Base-by-base conservation (phyloP, 2,113 vertebrate species). In the Corythornis madagascariensis region DNA sequence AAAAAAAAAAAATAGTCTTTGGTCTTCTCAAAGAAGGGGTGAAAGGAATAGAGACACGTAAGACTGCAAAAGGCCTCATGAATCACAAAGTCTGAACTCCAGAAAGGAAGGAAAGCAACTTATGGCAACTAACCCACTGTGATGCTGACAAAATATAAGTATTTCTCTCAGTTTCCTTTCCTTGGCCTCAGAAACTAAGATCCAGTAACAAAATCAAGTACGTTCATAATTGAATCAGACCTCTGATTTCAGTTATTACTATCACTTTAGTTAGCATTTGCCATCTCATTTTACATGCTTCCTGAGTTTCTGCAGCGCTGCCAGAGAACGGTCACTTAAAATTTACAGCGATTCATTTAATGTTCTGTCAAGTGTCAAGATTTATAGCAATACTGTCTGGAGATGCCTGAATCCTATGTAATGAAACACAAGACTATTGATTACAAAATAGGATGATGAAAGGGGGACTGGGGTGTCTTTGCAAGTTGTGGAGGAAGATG, bases 281-380 rank as follows among this genome's bases (percentile, higher is more conserved):
- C 48, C 29, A n/a, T 28, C 35, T 86, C 6, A 0, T 87, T 92
- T 81, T 81, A 42, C 22, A 53, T 53, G 76, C 25, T 81, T 38
- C 14, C 50, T 72, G 65, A 47, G 28, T 85, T 89, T 90, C 85
- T 78, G 57, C 76, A 85, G 64, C n/a, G 9, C 38, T 92, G 24
- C 29, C 67, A 96, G 74, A 96, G 92, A 75, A 65, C 52, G 95
- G 19, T 24, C 55, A 75, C 55, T 96, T 79, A 95, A 90, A 96
- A 97, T 95, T 96, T 97, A 95, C 91, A 90, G 72, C 91, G 94
- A 93, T 96, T 96, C 88, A 95, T 90, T 95, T 93, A 90, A 75
- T 83, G 59, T 40, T 92, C 83, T 94, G 78, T 90, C 90, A 91
- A 60, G 56, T 45, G 89, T 92, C 69, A 85, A 83, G 86, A 95